Conservation (phyloP, 1,140 invertebrate species). For the Panagrolaimus sp. region DNA sequence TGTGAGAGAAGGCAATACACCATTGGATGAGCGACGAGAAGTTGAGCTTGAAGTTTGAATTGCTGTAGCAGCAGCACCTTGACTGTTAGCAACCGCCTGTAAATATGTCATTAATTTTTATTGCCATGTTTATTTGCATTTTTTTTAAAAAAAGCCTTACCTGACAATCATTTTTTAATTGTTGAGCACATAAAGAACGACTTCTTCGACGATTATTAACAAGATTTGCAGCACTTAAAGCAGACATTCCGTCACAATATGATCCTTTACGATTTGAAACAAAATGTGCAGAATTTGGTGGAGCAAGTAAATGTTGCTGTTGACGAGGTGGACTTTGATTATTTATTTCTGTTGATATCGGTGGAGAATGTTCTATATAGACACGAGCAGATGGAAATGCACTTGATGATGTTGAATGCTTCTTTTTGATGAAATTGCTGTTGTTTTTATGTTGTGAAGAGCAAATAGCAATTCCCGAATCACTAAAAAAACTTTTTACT, state of each 20-base stretch:
- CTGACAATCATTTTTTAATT: conserved; percentile 30
- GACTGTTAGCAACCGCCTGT: conserved; percentile 7
- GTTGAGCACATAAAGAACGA: conserved; percentile 28
- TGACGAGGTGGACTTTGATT: conserved; percentile 3
- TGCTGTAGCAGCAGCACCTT: background rate
- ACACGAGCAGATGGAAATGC: conserved; percentile 5
- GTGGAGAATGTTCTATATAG: background rate
- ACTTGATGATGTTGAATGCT: background rate
- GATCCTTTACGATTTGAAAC: background rate
- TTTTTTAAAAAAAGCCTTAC: too few relatives aligned
- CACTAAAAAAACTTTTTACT: background rate
- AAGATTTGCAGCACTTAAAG: background rate
- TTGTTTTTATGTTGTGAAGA: background rate
- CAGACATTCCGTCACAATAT: conserved; percentile 8
- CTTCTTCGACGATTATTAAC: conserved; percentile 18
- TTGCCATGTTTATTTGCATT: too few relatives aligned
- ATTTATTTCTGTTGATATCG: background rate
- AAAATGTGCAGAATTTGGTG: background rate
- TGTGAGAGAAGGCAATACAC: conserved; percentile 44
- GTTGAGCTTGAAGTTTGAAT: background rate
- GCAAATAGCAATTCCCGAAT: conserved; percentile 12
- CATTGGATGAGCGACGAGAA: conserved; percentile 25
- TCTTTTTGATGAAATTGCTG: conserved; percentile 11
- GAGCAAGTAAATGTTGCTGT: background rate
- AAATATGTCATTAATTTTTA: background rate